These are phyloP conservation scores for Loripinus fragilis DNA, from an alignment of 2,888 invertebrate species.

Conservation along the genomic window DNA sequence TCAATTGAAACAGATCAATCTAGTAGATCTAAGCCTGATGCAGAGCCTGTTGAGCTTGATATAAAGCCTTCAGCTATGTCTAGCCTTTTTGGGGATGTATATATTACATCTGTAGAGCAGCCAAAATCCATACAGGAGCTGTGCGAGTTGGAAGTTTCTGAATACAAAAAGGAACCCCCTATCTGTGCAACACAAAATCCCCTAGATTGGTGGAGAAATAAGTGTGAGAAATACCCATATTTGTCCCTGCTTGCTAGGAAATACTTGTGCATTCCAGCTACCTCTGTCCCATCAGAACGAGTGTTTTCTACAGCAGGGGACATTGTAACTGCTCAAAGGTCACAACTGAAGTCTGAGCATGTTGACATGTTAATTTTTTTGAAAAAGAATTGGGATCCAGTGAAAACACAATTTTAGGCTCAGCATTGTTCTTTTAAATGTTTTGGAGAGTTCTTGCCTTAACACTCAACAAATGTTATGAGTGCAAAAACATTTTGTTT, in stretches of 20 bases:
- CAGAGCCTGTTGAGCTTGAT: not conserved
- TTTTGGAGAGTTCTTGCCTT: too few species aligned
- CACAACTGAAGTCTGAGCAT: constrained; percentile 26
- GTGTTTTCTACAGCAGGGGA: constrained; percentile 45
- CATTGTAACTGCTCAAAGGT: constrained; percentile 40
- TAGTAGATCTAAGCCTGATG: too few species aligned
- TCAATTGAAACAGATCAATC: not conserved
- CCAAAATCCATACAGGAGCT: too few species aligned
- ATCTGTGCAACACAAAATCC: constrained; percentile 20
- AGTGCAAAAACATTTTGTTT: too few species aligned
- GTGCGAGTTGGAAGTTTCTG: constrained; percentile 15
- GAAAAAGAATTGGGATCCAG: constrained; percentile 39
- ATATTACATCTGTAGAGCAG: constrained; percentile 24
- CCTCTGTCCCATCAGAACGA: constrained; percentile 41
- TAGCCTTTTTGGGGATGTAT: constrained; percentile 42
- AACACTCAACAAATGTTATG: too few species aligned
- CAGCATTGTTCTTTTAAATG: too few species aligned
- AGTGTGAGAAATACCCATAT: constrained; percentile 23
- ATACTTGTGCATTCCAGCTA: constrained; percentile 36
- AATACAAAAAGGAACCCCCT: constrained; percentile 24
- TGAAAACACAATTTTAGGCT: too few species aligned
- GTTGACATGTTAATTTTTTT: constrained; percentile 48
- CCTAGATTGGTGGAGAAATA: constrained; percentile 39
- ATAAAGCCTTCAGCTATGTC: constrained; percentile 31
- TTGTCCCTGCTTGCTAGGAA: constrained; percentile 30